Conservation (phyloP, 2,797 vertebrate species). For the Myoxocephalus aenaeus region DNA sequence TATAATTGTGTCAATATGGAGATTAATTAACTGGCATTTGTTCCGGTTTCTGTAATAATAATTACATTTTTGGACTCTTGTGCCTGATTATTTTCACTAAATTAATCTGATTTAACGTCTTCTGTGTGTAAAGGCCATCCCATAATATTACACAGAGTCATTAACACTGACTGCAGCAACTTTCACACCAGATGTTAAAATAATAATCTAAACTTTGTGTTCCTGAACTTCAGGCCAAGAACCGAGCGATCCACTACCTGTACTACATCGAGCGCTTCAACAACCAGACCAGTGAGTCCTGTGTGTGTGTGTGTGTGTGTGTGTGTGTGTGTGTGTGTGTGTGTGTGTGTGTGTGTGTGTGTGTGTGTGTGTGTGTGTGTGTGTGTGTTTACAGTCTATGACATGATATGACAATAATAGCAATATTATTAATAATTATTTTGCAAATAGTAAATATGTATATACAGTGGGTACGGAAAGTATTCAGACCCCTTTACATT, state of each 20-base stretch:
- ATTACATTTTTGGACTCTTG: neutral
- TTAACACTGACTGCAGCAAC: neutral
- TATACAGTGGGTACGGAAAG: too few species aligned
- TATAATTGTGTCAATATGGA: neutral
- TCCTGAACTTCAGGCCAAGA: constrained; percentile 89
- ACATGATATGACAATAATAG: too few species aligned
- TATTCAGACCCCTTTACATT: too few species aligned
- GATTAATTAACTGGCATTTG: neutral
- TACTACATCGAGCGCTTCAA: constrained; percentile 91
- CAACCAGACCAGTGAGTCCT: constrained; percentile 91
- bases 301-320: too few species aligned
- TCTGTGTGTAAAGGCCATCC: too few species aligned
- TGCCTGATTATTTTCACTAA: neutral
- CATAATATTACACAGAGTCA: neutral
- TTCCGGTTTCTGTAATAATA: too few species aligned
- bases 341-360: too few species aligned
- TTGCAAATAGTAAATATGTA: too few species aligned
- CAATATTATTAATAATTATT: too few species aligned
- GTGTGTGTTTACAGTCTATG: neutral
- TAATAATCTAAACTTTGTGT: neutral
- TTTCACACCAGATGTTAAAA: too few species aligned
- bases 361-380: too few species aligned
- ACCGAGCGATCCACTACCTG: constrained; percentile 90
- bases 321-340: too few species aligned
- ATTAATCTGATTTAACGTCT: neutral